A percentile compares a stretch with the other conserved stretches of the same genome.
phyloP scores from a whole-genome alignment of 2,113 vertebrate genomes.

The Megaceryle torquata region DNA sequence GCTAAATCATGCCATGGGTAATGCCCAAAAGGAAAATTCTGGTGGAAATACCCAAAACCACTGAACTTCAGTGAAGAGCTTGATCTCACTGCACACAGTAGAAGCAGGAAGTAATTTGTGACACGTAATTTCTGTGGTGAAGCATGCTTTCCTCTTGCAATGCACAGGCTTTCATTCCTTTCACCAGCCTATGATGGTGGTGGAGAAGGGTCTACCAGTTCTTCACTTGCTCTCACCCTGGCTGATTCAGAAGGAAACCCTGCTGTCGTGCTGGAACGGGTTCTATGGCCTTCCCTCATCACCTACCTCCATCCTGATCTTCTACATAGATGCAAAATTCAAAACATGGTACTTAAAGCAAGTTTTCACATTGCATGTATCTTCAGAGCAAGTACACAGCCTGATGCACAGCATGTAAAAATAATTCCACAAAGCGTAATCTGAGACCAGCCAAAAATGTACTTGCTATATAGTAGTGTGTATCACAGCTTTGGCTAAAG shows the following conservation, averaged over 20 bases:
- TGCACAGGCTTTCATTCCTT: not conserved
- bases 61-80: not conserved
- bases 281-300: not conserved
- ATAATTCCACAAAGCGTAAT: not conserved
- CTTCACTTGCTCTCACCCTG: not conserved
- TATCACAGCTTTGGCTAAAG: not conserved
- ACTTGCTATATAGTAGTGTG: not conserved
- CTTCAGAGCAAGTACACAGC: not conserved
- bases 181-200: not conserved
- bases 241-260: not conserved
- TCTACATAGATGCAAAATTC: not conserved
- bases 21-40: not conserved
- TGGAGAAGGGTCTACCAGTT: not conserved
- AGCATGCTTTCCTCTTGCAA: not conserved
- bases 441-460: not conserved
- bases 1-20: not conserved
- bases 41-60: not conserved
- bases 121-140: not conserved
- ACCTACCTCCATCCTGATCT: not conserved
- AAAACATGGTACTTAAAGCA: not conserved
- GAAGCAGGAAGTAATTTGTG: not conserved
- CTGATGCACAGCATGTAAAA: not conserved
- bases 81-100: not conserved
- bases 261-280: not conserved
- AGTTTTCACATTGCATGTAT: not conserved